Percentiles rank a stretch among this genome's conserved stretches.
Conservation (phyloP, 2,797 vertebrate species). For the Scarus forsteni region DNA sequence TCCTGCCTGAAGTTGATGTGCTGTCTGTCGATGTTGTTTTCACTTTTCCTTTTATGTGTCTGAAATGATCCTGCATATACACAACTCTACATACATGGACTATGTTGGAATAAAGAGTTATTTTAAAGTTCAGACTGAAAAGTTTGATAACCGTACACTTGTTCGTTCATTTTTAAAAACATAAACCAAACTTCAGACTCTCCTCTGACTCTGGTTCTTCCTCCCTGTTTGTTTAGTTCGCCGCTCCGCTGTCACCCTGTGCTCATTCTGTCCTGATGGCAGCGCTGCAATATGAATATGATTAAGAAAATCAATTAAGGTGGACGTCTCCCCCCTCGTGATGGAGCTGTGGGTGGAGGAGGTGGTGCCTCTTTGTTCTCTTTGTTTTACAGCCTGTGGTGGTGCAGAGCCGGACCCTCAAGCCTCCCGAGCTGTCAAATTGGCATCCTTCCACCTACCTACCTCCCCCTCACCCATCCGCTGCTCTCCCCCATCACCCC, state of each 20-base stretch:
- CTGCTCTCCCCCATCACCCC: constrained; percentile 23
- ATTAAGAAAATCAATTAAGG: constrained; percentile 61
- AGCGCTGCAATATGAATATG: constrained; percentile 34
- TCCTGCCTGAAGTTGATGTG: no score
- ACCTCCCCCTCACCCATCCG: constrained; percentile 37
- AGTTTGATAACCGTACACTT: no score
- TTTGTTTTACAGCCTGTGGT: constrained; percentile 55
- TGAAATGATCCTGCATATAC: no score
- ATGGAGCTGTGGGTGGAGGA: background rate
- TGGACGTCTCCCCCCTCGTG: constrained; percentile 14
- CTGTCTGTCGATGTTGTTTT: no score
- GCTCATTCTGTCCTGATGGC: background rate
- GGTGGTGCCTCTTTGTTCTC: constrained; percentile 67
- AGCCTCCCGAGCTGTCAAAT: constrained; percentile 44
- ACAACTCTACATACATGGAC: no score
- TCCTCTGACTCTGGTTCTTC: background rate
- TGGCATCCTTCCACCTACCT: constrained; percentile 59
- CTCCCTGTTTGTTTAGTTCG: background rate
- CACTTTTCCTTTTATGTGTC: no score
- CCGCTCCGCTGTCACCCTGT: background rate
- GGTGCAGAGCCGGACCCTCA: constrained; percentile 47
- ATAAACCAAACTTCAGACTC: background rate
- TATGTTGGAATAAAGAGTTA: no score
- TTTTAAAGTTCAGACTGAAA: no score
- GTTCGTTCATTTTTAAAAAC: no score